phyloP scores from a whole-genome alignment of 2,113 vertebrate species.

The Dromas ardeola region DNA sequence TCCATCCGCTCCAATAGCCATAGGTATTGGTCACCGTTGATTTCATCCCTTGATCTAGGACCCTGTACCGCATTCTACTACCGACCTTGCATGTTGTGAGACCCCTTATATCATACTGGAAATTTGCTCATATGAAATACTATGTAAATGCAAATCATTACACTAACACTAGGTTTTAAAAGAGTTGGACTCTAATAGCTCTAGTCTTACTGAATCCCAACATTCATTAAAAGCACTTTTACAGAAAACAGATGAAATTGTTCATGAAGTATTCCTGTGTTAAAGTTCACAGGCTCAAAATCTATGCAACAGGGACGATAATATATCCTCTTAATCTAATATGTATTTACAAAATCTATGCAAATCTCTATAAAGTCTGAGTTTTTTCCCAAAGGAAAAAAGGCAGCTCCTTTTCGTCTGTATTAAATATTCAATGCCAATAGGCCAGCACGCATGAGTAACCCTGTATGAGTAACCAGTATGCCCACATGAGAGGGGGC shows the following conservation, averaged over 20 bases:
- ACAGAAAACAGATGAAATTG: neutral
- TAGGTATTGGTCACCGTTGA: neutral
- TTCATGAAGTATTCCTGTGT: neutral
- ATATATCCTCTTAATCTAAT: neutral
- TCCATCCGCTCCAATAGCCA: neutral
- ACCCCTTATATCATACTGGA: neutral
- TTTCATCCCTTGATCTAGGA: neutral
- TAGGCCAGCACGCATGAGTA: neutral
- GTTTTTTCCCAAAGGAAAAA: neutral
- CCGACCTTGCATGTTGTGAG: neutral
- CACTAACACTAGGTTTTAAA: neutral
- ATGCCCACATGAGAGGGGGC: neutral
- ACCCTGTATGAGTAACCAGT: neutral
- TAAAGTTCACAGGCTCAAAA: constrained; percentile 8
- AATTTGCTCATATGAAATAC: neutral
- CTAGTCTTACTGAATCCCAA: neutral
- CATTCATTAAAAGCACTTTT: neutral
- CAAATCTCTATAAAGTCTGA: neutral
- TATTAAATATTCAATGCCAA: neutral
- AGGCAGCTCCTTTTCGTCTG: neutral
- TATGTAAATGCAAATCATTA: neutral
- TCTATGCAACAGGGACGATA: neutral
- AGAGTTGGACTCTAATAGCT: neutral
- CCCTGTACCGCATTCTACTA: neutral
- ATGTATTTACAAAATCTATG: constrained; percentile 1